phyloP scores from a whole-genome alignment of 2,888 invertebrate species.

The Drosophila demipolita region DNA sequence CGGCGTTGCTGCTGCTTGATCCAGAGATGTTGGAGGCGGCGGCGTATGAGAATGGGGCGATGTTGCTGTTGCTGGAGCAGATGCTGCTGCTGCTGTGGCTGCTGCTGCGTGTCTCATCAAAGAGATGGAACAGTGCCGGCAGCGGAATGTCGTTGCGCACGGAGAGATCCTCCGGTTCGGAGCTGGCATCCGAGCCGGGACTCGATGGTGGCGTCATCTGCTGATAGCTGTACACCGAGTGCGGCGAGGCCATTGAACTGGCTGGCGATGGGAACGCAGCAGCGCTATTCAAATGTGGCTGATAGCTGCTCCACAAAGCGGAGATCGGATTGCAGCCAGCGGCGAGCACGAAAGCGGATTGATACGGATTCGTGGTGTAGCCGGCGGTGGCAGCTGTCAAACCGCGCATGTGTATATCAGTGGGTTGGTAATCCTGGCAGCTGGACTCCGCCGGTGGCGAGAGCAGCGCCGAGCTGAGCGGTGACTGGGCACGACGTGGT shows the following conservation, averaged over 20 bases:
- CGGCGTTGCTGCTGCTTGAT: constrained; percentile 9
- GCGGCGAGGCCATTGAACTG: constrained; percentile 70
- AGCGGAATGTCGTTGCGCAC: constrained; percentile 83
- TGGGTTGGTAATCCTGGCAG: constrained; percentile 63
- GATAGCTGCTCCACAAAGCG: constrained; percentile 80
- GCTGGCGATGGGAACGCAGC: constrained; percentile 73
- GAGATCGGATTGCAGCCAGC: constrained; percentile 81
- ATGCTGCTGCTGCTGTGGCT: constrained; percentile 35
- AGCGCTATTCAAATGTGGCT: constrained; percentile 54
- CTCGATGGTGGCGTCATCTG: constrained; percentile 83
- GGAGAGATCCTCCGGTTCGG: constrained; percentile 84
- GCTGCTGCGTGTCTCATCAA: constrained; percentile 72
- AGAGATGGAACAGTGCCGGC: constrained; percentile 81
- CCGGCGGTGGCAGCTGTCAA: constrained; percentile 70
- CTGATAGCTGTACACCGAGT: constrained; percentile 70
- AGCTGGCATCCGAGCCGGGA: constrained; percentile 78
- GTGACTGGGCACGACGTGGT: constrained; percentile 36
- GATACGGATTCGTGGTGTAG: constrained; percentile 79
- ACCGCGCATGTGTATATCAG: constrained; percentile 82
- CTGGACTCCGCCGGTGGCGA: constrained; percentile 71
- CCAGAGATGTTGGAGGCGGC: constrained; percentile 18
- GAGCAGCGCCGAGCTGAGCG: constrained; percentile 64
- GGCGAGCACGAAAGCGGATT: constrained; percentile 78
- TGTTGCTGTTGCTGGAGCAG: constrained; percentile 31
- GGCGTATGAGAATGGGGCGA: constrained; percentile 40